Evolutionary conservation across 2,797 vertebrate species (phyloP), one percentile per base, ranked within the genome.

Genomic region (Xiphorhynchus erythropygius): DNA sequence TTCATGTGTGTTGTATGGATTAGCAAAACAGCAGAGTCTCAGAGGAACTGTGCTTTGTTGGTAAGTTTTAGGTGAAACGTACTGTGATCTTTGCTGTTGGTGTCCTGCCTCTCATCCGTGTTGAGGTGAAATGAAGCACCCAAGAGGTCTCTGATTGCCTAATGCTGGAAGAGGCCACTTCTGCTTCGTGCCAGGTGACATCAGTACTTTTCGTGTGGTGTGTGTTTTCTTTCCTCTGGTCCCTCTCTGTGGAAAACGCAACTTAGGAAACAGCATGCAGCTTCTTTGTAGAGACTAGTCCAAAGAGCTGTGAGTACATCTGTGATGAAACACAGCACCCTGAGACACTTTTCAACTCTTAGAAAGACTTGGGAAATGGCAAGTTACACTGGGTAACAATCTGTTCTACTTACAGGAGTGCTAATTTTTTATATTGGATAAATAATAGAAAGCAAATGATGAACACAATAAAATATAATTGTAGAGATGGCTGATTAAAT

Each of bases 1-100:
- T 75, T 79, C 50, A 67, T 77, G 46, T 82, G 69, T 70, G 28
- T 64, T 76, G 27, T 44, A 37, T 9, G 46, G 93, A 94, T 89
- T 94, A 93, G 50, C 22, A 62, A 49, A 84, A 37, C 67, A 77
- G 49, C 47, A 78, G 46, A 56, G 22, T 39, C 35, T 81, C 81
- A 50, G 41, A 82, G 44, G 65, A 89, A 13, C 10, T 53, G 35
- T 70, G 28, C 46, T 76, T 74, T 44, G 44, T 47, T 84, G 15
- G 5, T 71, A 60, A 74, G 23, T 62, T 89, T 90, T 70, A 78
- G 70, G 19, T 67, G 41, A 92, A 81, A 76, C 0, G 0, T 64
- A 32, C 27, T 50, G 64, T 42, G 21, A 30, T 47, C 30, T 59
- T 78, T 89, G 83, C 67, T 52, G 19, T 56, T 78, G 5, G 2